Evolutionary conservation across 2,797 vertebrate species (phyloP).

Genomic region (Hypotaenidia philippensis): DNA sequence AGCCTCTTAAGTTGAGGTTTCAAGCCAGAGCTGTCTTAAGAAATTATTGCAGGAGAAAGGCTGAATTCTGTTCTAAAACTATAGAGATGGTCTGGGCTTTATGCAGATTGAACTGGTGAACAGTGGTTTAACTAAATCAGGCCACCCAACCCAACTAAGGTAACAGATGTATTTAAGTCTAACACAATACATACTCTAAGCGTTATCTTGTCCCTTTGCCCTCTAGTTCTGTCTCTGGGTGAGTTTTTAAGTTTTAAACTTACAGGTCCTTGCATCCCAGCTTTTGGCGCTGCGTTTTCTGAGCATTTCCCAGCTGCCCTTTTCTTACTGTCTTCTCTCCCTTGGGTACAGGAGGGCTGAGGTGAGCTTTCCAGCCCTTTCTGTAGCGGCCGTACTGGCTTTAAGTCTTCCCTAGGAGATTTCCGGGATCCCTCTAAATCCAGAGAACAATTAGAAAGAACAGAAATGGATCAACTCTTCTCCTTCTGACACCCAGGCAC

Average conservation of each 20-base stretch:
- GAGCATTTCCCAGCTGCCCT: constrained; percentile 81
- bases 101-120: background rate
- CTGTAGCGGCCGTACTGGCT: constrained; percentile 70
- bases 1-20: background rate
- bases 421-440: constrained; percentile 74
- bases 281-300: constrained; percentile 85
- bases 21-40: background rate
- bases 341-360: constrained; percentile 46
- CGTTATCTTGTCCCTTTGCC: background rate
- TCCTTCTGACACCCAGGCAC: background rate
- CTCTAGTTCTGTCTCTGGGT: background rate
- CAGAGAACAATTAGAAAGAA: constrained; percentile 18
- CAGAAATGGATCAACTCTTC: background rate
- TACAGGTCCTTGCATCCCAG: constrained; percentile 84
- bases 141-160: background rate
- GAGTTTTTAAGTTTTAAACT: constrained; percentile 63
- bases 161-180: background rate
- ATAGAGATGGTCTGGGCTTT: background rate
- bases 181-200: background rate
- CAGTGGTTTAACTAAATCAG: background rate
- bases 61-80: background rate
- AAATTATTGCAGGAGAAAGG: background rate
- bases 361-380: constrained; percentile 70
- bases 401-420: constrained; percentile 72
- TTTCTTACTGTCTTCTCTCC: constrained; percentile 74